Evolutionary conservation across 1,140 invertebrate species (phyloP).

Genomic region (Saccostrea glomerata): DNA sequence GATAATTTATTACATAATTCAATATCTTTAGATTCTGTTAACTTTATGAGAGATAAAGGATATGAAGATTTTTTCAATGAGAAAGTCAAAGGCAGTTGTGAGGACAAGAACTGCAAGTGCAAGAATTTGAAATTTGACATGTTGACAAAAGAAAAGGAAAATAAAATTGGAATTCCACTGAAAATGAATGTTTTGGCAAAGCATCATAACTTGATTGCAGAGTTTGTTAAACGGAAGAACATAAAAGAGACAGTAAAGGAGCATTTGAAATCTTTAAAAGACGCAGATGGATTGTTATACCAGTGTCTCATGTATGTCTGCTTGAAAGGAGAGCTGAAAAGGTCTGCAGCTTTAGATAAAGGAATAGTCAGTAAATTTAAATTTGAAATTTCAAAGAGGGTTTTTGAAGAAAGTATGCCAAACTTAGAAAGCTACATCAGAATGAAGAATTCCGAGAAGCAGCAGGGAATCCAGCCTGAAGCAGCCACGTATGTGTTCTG

Average conservation of each 20-base stretch:
- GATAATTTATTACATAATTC: not conserved
- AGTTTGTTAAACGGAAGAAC: not conserved
- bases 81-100: not conserved
- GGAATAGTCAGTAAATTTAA: not conserved
- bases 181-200: not conserved
- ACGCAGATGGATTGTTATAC: not conserved
- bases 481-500: not conserved
- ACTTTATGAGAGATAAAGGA: not conserved
- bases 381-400: slow-evolving; percentile 2
- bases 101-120: not conserved
- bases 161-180: slow-evolving; percentile 22
- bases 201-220: not conserved
- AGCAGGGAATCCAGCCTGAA: not conserved
- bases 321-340: not conserved
- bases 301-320: slow-evolving; percentile 6
- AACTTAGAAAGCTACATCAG: not conserved
- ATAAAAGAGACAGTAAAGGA: not conserved
- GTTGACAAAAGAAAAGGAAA: not conserved
- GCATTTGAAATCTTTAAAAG: not conserved
- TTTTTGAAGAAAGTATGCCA: not conserved
- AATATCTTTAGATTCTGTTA: not conserved
- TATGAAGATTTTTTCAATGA: not conserved
- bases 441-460: slow-evolving; percentile 3
- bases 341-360: not conserved
- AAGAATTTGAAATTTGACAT: not conserved